A percentile compares a stretch with the other conserved stretches of the same genome.
Evolutionary conservation across 35 echinoderm and acorn worm genomes (phyloP).

Genomic region (Diadema setosum): DNA sequence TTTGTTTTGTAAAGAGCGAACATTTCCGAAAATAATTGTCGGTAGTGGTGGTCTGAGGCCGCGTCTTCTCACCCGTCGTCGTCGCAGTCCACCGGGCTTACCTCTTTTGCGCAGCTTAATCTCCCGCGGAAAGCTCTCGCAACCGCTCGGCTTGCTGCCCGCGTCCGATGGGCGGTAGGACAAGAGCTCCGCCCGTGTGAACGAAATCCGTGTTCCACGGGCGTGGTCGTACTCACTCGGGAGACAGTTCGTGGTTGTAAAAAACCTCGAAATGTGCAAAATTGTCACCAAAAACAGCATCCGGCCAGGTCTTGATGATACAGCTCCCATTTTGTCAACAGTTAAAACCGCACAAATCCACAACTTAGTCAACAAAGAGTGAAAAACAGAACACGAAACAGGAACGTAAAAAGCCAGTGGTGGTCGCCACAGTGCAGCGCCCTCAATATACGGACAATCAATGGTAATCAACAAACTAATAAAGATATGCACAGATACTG

Average conservation of each 20-base stretch:
- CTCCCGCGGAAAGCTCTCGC: background rate
- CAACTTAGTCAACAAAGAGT: too few relatives aligned
- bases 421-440: too few relatives aligned
- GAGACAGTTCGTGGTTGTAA: background rate
- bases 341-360: too few relatives aligned
- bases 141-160: background rate
- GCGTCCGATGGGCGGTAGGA: background rate
- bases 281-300: background rate
- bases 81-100: background rate
- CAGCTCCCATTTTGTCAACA: too few relatives aligned
- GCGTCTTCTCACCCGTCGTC: background rate
- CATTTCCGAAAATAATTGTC: constrained; percentile 45
- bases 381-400: too few relatives aligned
- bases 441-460: too few relatives aligned
- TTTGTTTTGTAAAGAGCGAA: constrained; percentile 42
- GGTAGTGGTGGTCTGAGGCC: constrained; percentile 2
- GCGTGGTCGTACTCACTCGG: background rate
- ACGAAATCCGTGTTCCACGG: background rate
- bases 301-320: too few relatives aligned
- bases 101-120: constrained; percentile 22
- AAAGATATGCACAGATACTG: too few relatives aligned
- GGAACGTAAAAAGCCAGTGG: too few relatives aligned
- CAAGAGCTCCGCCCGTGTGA: background rate
- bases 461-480: too few relatives aligned
- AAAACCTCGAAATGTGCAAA: background rate